Percentiles rank a stretch among this genome's conserved stretches.
Evolutionary conservation across 1,140 invertebrate species (phyloP).

Genomic region (Anastrepha ludens): DNA sequence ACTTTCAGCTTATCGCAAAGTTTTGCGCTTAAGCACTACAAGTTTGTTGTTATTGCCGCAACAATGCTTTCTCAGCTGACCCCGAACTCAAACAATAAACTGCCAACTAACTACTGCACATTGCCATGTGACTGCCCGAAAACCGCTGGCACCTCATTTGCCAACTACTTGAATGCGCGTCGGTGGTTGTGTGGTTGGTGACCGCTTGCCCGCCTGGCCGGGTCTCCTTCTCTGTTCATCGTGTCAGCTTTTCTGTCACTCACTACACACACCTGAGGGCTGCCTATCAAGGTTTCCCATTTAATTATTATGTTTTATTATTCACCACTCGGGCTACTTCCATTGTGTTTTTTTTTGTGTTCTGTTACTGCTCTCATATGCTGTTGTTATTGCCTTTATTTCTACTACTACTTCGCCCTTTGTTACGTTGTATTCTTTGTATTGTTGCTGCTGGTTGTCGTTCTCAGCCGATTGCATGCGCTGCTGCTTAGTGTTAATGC

Average conservation of each 20-base stretch:
- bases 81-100: background rate
- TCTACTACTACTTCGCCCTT: background rate
- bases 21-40: conserved; percentile 33
- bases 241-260: conserved; percentile 14
- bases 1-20: conserved; percentile 52
- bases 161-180: background rate
- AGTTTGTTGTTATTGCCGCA: conserved; percentile 27
- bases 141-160: conserved; percentile 16
- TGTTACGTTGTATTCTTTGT: background rate
- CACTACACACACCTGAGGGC: conserved; percentile 5
- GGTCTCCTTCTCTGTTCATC: background rate
- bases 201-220: background rate
- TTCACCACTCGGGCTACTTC: background rate
- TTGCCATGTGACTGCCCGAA: background rate
- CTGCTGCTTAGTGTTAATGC: background rate
- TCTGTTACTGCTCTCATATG: background rate
- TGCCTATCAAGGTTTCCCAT: background rate
- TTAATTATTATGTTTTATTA: conserved; percentile 25
- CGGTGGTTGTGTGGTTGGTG: background rate
- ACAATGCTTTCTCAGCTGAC: background rate
- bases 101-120: background rate
- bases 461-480: background rate
- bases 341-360: background rate
- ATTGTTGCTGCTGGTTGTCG: background rate
- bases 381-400: background rate